Evolutionary conservation across 2,888 invertebrate species (phyloP), one percentile per base, ranked within the genome.

Genomic region (Hemithea aestivaria): DNA sequence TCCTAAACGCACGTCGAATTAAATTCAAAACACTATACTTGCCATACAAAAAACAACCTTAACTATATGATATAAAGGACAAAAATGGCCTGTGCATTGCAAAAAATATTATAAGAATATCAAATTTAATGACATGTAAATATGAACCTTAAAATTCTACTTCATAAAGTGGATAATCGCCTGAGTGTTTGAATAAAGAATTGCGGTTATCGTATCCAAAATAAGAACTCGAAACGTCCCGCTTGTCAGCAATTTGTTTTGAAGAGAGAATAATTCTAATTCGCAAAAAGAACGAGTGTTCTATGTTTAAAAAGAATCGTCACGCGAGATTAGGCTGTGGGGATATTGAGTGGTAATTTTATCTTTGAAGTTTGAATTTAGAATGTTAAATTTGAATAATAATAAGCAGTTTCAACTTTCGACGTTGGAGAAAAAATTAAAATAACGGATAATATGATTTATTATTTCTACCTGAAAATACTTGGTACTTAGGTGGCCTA

Each of bases 241-340:
- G 73, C 76, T 74, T 85, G 84, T 83, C 85, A 84, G 85, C 85
- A 87, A 87, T 84, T 87, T 85, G 77, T 84, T 84, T 84, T 82
- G 81, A 81, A 81, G 70, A 75, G 75, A 82, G 82, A 85, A 78
- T 77, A 82, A 77, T 82, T 84, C 79, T 82, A 85, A 85, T 82
- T 84, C 73, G 79, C 76, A 80, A 84, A 83, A 84, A 80, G 78
- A 83, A 82, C 71, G 74, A 80, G 56, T 62, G 66, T 70, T 80
- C 79, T 81, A 81, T 78, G 75, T 78, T 85, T 83, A 76, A 81
- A 78, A 84, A 75, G 78, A 73, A 78, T 65, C 79, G 83, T 83
- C 85, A 85, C 85, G 85, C 84, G 64, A 84, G 52, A 64, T 53
- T 73, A 76, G 48, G 75, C 29, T 8, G 49, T 10, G 56, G 56